Conservation (phyloP, 2,888 invertebrate genomes). For the Drosophila meridionalis region DNA sequence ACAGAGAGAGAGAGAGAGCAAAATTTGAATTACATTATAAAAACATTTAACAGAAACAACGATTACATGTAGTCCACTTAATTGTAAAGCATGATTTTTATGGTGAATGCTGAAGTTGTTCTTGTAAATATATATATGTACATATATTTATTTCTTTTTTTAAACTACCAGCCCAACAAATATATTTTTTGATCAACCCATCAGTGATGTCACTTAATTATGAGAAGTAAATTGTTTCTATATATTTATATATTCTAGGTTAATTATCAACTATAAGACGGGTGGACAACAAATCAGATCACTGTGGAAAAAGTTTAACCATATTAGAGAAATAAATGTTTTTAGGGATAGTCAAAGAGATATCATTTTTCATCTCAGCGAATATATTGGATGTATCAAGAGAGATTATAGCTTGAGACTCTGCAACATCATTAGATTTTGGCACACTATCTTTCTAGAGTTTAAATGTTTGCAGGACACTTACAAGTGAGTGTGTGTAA, state of each 20-base stretch:
- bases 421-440: neutral
- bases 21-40: constrained; percentile 37
- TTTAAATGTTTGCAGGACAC: constrained; percentile 12
- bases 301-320: neutral
- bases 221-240: too few species aligned
- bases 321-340: neutral
- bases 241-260: neutral
- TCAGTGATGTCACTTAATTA: neutral
- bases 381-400: neutral
- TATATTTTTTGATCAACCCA: neutral
- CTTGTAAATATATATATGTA: neutral
- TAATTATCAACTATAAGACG: neutral
- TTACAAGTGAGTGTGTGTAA: neutral
- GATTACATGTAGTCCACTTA: constrained; percentile 8
- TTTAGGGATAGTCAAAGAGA: neutral
- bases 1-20: constrained; percentile 6
- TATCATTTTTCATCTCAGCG: neutral
- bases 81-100: constrained; percentile 4
- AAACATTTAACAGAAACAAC: constrained; percentile 15
- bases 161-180: neutral
- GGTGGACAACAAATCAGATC: neutral
- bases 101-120: neutral
- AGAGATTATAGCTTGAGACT: neutral
- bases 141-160: neutral
- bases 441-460: neutral